A percentile compares a stretch with the other conserved stretches of the same genome.
Conservation (phyloP, 64 coral and sea anemone species). For the Trachythela sp. region DNA sequence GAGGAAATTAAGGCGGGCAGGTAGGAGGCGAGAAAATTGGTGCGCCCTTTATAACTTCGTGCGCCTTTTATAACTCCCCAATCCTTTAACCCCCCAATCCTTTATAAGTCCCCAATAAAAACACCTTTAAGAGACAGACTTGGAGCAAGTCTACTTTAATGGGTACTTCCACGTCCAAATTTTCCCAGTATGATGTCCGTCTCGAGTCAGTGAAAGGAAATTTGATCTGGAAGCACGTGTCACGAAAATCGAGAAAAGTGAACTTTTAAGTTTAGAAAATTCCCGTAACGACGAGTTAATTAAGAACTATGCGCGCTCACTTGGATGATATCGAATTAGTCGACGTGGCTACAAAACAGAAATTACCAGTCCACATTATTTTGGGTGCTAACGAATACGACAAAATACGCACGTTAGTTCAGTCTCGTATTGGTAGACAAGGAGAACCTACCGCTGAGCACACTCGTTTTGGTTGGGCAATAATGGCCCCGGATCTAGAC, state of each 20-base stretch:
- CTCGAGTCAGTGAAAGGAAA: not conserved
- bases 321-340: not conserved
- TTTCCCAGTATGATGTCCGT: not conserved
- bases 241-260: not conserved
- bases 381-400: slow-evolving; percentile 44
- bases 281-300: not conserved
- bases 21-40: too few species aligned
- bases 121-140: too few species aligned
- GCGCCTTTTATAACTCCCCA: too few species aligned
- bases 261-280: not conserved
- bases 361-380: slow-evolving; percentile 57
- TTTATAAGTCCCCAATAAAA: too few species aligned
- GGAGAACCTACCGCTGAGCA: slow-evolving; percentile 41
- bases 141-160: not conserved
- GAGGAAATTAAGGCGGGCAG: too few species aligned
- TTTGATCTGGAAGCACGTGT: not conserved
- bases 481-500: slow-evolving; percentile 33
- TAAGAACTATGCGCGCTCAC: not conserved
- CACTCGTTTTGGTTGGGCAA: slow-evolving; percentile 36
- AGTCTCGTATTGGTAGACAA: slow-evolving; percentile 6
- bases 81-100: too few species aligned
- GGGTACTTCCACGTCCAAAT: not conserved
- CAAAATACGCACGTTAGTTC: not conserved
- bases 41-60: too few species aligned
- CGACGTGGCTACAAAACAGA: not conserved